A percentile compares a stretch with the other conserved stretches of the same genome.
Evolutionary conservation across 2,888 invertebrate genomes (phyloP).

Genomic region (Choristoneura rosaceana): DNA sequence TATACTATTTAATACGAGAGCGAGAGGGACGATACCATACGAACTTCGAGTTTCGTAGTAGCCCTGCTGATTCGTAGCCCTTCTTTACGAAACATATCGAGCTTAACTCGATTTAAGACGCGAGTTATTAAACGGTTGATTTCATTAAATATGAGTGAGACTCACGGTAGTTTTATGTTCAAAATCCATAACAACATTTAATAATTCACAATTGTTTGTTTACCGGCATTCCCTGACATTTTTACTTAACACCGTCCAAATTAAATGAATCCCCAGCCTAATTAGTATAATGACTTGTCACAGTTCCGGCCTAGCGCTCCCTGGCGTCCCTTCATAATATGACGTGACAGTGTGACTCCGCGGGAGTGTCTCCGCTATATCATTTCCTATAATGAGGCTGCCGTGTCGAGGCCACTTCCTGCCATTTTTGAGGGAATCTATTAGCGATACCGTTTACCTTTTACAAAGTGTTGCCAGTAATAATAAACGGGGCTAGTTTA

Average conservation of each 20-base stretch:
- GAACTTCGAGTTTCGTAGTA: too few species aligned
- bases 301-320: constrained; percentile 51
- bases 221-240: constrained; percentile 9
- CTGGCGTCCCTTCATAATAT: constrained; percentile 52
- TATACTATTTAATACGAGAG: too few species aligned
- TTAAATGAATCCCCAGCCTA: constrained; percentile 56
- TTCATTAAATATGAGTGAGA: too few species aligned
- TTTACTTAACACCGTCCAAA: constrained; percentile 43
- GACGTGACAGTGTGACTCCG: constrained; percentile 48
- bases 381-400: constrained; percentile 57
- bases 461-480: constrained; percentile 41
- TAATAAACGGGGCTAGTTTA: constrained; percentile 22
- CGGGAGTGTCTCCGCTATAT: constrained; percentile 62
- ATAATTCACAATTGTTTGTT: constrained; percentile 1
- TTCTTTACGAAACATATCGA: too few species aligned
- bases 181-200: not conserved
- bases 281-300: constrained; percentile 64
- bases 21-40: too few species aligned
- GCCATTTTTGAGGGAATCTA: constrained; percentile 48
- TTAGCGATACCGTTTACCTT: constrained; percentile 54
- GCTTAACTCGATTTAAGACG: too few species aligned
- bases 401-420: constrained; percentile 50
- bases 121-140: too few species aligned
- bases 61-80: too few species aligned
- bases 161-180: too few species aligned